Conservation (phyloP, 2,113 vertebrate genomes). For the Alectura lathami region DNA sequence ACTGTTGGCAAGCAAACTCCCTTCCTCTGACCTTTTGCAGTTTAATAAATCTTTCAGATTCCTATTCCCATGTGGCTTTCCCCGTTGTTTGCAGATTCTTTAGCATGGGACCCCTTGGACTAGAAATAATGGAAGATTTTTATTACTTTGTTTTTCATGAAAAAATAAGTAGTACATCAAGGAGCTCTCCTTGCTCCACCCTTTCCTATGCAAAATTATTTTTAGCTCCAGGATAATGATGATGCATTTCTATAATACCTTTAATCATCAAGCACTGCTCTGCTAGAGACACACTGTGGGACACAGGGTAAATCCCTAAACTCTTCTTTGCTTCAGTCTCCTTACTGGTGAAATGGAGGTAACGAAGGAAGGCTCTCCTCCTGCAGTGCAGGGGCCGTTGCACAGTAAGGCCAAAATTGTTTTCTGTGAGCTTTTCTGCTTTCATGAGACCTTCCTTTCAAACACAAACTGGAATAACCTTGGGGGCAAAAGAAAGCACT, state of each 20-base stretch:
- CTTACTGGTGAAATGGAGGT: background rate
- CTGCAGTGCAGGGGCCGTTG: background rate
- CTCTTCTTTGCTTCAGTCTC: background rate
- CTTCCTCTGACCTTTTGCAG: conserved; percentile 64
- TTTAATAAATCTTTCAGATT: conserved; percentile 48
- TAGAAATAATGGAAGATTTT: conserved; percentile 50
- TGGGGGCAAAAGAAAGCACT: background rate
- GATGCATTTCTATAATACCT: background rate
- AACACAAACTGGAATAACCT: background rate
- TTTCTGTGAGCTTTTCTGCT: background rate
- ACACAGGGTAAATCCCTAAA: background rate
- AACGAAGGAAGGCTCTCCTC: background rate
- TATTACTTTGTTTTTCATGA: conserved; percentile 50
- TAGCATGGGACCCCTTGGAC: conserved; percentile 24
- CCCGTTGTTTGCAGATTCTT: conserved; percentile 65
- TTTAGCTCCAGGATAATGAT: conserved; percentile 27
- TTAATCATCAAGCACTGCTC: background rate
- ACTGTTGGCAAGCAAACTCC: conserved; percentile 40
- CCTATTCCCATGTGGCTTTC: conserved; percentile 30
- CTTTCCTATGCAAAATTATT: conserved; percentile 57
- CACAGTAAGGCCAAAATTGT: background rate
- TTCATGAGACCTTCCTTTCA: background rate
- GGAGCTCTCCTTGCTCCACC: conserved; percentile 55
- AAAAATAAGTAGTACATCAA: conserved; percentile 8
- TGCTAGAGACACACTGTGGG: background rate